These are phyloP conservation scores for Otis tarda DNA, from an alignment of 2,113 vertebrate genomes.

Conservation along the genomic window DNA sequence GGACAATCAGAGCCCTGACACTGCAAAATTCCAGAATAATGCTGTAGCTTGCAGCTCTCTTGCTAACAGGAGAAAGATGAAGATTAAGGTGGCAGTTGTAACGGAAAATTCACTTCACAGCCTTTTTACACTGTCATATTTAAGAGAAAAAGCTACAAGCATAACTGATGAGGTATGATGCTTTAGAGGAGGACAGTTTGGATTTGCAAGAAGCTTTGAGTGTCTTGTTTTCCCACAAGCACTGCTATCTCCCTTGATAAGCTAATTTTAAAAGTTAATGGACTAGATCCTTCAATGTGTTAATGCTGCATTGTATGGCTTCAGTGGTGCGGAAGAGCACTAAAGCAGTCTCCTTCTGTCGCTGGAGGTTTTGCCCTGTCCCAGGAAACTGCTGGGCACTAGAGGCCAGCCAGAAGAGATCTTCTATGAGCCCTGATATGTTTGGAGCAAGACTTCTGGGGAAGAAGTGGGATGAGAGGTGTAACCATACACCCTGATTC, in stretches of 20 bases:
- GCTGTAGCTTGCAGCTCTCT: background rate
- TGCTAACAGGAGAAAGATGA: background rate
- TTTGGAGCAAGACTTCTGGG: background rate
- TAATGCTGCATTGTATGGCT: background rate
- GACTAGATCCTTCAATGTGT: background rate
- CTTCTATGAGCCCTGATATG: background rate
- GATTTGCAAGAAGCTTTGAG: constrained; percentile 13
- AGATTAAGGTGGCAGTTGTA: background rate
- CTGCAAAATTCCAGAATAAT: background rate
- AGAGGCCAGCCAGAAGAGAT: background rate
- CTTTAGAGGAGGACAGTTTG: background rate
- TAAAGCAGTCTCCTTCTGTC: background rate
- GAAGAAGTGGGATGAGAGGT: background rate
- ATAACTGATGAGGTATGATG: background rate
- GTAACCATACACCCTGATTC: background rate
- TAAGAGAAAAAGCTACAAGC: background rate
- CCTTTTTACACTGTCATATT: background rate
- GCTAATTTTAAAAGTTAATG: constrained; percentile 46
- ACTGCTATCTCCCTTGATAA: background rate
- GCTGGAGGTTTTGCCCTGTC: background rate
- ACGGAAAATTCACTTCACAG: constrained; percentile 11
- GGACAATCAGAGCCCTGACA: background rate
- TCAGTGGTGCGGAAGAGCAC: background rate
- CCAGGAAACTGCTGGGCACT: background rate
- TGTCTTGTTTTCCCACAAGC: background rate